Conservation (phyloP, 2,888 invertebrate genomes). For the Caenorhabditis parvicauda region DNA sequence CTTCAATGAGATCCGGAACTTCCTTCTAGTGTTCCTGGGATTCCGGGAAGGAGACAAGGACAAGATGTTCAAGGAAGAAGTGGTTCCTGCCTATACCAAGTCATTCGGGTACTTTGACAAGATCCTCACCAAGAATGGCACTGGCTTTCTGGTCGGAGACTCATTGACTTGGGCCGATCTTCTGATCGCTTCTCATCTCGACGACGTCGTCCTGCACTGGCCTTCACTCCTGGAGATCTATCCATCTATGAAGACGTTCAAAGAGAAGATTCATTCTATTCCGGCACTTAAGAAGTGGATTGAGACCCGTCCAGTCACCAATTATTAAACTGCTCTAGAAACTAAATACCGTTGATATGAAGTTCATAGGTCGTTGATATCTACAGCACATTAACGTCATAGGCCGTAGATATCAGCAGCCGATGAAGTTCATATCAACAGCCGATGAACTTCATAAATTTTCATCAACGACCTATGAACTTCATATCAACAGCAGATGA, state of each 20-base stretch:
- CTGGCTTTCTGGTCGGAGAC: slow-evolving; percentile 43
- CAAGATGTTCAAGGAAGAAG: slow-evolving; percentile 17
- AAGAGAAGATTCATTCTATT: slow-evolving; percentile 46
- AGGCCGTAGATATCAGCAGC: too few relatives aligned
- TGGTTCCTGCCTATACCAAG: slow-evolving; percentile 12
- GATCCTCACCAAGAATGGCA: slow-evolving; percentile 21
- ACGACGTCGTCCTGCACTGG: slow-evolving; percentile 27
- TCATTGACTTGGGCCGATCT: slow-evolving; percentile 50
- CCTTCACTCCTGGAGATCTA: slow-evolving; percentile 37
- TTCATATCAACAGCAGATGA: too few relatives aligned
- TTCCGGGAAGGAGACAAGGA: slow-evolving; percentile 33
- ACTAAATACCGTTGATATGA: too few relatives aligned
- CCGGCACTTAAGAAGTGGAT: slow-evolving; percentile 50
- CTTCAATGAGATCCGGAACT: slow-evolving; percentile 24
- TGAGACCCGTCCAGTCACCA: slow-evolving; percentile 41
- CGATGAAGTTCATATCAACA: too few relatives aligned
- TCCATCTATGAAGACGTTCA: slow-evolving; percentile 33
- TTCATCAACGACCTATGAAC: too few relatives aligned
- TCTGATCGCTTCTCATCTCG: slow-evolving; percentile 37
- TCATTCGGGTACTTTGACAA: slow-evolving; percentile 11
- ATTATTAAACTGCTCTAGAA: too few relatives aligned
- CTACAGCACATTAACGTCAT: too few relatives aligned
- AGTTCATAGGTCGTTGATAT: too few relatives aligned
- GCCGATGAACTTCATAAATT: too few relatives aligned
- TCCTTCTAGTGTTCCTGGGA: slow-evolving; percentile 29